Base-by-base conservation (phyloP, 1,140 invertebrate genomes). In the Brachionus rubens region DNA sequence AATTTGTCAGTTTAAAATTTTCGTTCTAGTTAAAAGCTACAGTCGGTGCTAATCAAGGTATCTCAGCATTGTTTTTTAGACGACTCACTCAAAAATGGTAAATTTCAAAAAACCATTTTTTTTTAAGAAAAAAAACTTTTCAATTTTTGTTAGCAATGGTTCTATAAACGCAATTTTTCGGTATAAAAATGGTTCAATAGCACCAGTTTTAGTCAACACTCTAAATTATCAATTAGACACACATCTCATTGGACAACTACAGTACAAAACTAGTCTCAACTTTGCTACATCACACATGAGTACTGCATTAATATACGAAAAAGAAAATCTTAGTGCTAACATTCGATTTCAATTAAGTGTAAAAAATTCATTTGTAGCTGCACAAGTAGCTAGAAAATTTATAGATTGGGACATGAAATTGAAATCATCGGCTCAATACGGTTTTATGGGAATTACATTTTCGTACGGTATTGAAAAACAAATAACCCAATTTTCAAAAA, bases 401-500 rank as follows among this genome's bases (percentile, higher is more conserved):
- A 83, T 67, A 0, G 78, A 90, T 77, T 88, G 90, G 72, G 89
- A 92, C 79, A 83, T 91, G 50, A 92, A 91, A 82, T 80, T 93
- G 9, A 89, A 89, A 79, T 82, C 90, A 50, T 87, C 89, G 33
- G 80, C 91, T 0, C 93, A 92, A 92, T 93, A 87, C 77, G 93
- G 94, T 19, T 92, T 92, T 6, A 91, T 93, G 83, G 93, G 93
- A 28, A 89, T 89, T 1, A 86, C 91, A 75, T 82, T 93, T 0
- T 93, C 96, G 82, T 96, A 95, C 82, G 93, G 93, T 0, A 90
- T 90, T 30, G 92, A 96, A 80, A 96, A 95, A 79, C 93, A 92
- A 84, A 88, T 97, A 14, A 93, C 94, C 0, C 89, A 93, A 81
- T 91, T 93, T 79, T 95, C 91, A 79, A 89, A 89, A n/a, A 82